phyloP scores from a whole-genome alignment of 2,113 vertebrate species.

The Proteles cristata region DNA sequence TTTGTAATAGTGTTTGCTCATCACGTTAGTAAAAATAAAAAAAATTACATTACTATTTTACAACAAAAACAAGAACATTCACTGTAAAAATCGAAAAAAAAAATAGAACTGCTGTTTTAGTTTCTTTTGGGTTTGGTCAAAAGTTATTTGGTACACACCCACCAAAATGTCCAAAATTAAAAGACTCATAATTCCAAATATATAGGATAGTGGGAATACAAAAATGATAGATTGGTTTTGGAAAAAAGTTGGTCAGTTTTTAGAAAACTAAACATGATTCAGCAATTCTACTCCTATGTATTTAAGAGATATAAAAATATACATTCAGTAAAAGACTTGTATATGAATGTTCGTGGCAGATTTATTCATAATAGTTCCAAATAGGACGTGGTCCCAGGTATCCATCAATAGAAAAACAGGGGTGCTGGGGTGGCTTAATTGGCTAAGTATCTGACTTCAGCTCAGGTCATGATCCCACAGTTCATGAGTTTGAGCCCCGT shows the following conservation, averaged over 20 bases:
- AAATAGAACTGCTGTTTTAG: conserved; percentile 13
- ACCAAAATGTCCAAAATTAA: conserved; percentile 10
- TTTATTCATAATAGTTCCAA: neutral
- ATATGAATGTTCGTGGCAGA: neutral
- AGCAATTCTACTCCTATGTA: neutral
- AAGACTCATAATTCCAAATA: neutral
- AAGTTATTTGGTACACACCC: neutral
- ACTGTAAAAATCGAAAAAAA: conserved; percentile 10
- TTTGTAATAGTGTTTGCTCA: neutral
- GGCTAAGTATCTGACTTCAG: no score
- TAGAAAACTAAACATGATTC: neutral
- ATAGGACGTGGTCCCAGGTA: neutral
- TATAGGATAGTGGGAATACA: neutral
- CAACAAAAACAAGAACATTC: conserved; percentile 14
- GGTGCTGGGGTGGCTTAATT: no score
- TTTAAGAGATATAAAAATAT: conserved; percentile 27
- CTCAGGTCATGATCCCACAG: no score
- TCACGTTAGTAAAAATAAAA: neutral
- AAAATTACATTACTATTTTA: conserved; percentile 23
- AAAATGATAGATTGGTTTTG: neutral
- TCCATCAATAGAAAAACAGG: neutral
- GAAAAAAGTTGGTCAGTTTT: conserved; percentile 1
- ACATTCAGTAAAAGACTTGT: neutral
- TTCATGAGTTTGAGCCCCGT: no score
- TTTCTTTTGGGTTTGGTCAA: neutral